Percentiles rank a stretch among this genome's conserved stretches.
These are phyloP conservation scores for Myotis pilosus DNA, from an alignment of 2,797 vertebrate species.

Conservation along the genomic window DNA sequence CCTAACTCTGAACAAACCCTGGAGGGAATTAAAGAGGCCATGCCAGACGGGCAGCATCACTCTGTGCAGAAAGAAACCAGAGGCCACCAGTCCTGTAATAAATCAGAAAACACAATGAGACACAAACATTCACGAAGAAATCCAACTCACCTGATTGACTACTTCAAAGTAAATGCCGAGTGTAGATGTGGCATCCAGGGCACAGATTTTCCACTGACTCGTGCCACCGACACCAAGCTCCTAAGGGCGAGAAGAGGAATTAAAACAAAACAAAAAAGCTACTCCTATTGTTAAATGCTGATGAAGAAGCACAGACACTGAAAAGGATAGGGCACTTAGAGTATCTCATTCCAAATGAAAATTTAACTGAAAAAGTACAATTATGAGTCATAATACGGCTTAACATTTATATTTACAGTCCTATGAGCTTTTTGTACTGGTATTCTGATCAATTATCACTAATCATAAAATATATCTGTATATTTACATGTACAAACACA, in stretches of 20 bases:
- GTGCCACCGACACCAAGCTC: constrained; percentile 93
- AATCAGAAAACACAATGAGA: neutral
- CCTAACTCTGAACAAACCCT: constrained; percentile 11
- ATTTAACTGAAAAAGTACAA: neutral
- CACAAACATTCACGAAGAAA: neutral
- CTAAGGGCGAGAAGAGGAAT: constrained; percentile 69
- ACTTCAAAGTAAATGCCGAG: constrained; percentile 96
- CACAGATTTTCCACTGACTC: constrained; percentile 96
- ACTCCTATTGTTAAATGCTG: neutral
- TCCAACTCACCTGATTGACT: constrained; percentile 92
- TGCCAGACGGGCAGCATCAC: neutral
- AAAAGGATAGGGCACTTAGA: neutral
- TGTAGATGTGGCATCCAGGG: constrained; percentile 92
- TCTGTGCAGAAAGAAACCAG: neutral
- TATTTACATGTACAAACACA: neutral
- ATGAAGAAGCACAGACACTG: neutral
- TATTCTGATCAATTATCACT: neutral
- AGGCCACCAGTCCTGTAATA: neutral
- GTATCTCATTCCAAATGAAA: neutral
- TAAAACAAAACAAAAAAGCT: neutral
- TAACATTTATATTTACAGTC: neutral
- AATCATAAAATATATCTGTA: neutral
- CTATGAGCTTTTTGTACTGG: neutral
- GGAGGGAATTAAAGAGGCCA: constrained; percentile 1
- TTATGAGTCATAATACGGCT: neutral